Evolutionary conservation across 2,888 invertebrate species (phyloP).

Genomic region (Eristalis arbustorum): DNA sequence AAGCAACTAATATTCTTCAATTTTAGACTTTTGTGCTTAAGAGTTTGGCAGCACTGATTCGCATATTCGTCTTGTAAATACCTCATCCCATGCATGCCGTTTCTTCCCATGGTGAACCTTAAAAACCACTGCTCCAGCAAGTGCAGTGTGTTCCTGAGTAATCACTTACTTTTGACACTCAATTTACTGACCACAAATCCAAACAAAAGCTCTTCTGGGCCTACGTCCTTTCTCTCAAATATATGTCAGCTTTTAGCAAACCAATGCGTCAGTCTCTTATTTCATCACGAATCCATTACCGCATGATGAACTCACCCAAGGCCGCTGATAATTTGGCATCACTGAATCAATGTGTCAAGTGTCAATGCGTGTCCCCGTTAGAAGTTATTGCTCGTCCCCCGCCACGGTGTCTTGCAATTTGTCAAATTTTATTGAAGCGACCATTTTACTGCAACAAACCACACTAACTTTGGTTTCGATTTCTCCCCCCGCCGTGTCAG

Average conservation of each 20-base stretch:
- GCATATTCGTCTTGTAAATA: too few relatives aligned
- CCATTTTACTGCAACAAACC: neutral
- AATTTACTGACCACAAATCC: too few relatives aligned
- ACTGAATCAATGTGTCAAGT: neutral
- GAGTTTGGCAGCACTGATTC: too few relatives aligned
- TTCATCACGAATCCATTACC: neutral
- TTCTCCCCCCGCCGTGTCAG: neutral
- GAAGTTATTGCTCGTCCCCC: neutral
- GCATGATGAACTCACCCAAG: neutral
- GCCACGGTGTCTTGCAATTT: neutral
- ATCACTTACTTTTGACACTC: too few relatives aligned
- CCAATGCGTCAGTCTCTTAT: neutral
- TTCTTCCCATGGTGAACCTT: too few relatives aligned
- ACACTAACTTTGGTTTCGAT: neutral
- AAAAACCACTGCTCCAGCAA: too few relatives aligned
- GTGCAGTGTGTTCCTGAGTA: too few relatives aligned
- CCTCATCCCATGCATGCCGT: too few relatives aligned
- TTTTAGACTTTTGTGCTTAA: too few relatives aligned
- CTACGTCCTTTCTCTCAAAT: too few relatives aligned
- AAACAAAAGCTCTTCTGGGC: too few relatives aligned
- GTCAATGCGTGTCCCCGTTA: neutral
- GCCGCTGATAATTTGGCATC: neutral
- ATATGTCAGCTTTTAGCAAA: neutral
- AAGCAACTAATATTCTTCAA: too few relatives aligned
- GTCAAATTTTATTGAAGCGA: neutral